Base-by-base conservation (phyloP, 2,888 invertebrate species). In the Scaeva pyrastri region DNA sequence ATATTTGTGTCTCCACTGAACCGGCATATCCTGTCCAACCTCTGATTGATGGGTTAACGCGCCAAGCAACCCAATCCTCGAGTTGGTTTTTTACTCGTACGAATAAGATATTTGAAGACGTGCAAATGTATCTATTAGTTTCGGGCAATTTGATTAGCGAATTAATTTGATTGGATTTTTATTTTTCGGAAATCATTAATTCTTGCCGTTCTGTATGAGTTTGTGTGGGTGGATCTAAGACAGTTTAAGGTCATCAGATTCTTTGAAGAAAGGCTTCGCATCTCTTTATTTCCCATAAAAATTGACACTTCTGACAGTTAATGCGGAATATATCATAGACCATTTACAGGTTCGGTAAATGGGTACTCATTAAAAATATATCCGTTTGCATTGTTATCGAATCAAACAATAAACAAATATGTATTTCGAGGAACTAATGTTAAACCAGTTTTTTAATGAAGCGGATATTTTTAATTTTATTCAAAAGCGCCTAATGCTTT, bases 21-120 rank as follows among this genome's bases (percentile, higher is more conserved):
- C 64, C 50, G 64, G 66, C 79, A 64, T 73, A 72, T 80, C 80
- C 74, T 80, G 80, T 80, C 74, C 45, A 74, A 70, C 68, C 62
- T 74, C 70, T 80, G 80, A 80, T 80, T 80, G 74, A 80, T 80
- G 62, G 68, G 41, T 62, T 36, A 31, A 36, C 31, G 56, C 56
- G 43, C 19, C 11, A 45, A 60, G 43, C 48, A 52, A 48, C 66
- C 73, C 36, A 52, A 48, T 73, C 73, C 36, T 39, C 41, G 16
- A 39, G 2, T 12, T 39, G 14, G 41, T 62, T 74, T 31, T 31
- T 31, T 31, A 6, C 2, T 2, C 26, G 16, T 5, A 7, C n/a
- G 1, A 16, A 6, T n/a, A 55, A 36, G 41, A 74, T 60, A 48
- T 50, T 60, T 66, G 39, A 56, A 78, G 72, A 78, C 26, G 64